Evolutionary conservation across 92 coral and sea anemone species (phyloP).

Genomic region (Porites lobata): DNA sequence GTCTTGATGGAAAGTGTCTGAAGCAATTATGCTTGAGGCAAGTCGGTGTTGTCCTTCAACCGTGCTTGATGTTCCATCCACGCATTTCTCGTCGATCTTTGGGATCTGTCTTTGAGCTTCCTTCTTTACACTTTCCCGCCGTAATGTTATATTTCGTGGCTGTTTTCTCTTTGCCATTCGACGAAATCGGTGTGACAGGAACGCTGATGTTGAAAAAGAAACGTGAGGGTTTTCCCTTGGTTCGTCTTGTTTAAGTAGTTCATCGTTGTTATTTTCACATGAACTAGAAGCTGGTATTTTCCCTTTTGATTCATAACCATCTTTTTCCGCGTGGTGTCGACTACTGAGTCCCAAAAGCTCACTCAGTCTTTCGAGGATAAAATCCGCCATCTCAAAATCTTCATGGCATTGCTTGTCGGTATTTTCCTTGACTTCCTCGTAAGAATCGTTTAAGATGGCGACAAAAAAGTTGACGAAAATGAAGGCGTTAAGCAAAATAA

Average conservation of each 20-base stretch:
- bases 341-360: conserved; percentile 46
- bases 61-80: neutral
- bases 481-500: conserved; percentile 60
- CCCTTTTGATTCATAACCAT: neutral
- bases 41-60: neutral
- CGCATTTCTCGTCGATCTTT: neutral
- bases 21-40: neutral
- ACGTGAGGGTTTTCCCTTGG: neutral
- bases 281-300: too few relatives aligned
- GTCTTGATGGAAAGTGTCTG: neutral
- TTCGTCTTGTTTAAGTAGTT: neutral
- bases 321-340: neutral
- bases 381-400: conserved; percentile 82
- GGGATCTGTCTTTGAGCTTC: neutral
- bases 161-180: conserved; percentile 20
- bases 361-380: conserved; percentile 61
- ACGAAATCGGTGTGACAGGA: conserved; percentile 17
- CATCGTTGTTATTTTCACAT: neutral
- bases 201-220: conserved; percentile 2
- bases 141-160: neutral
- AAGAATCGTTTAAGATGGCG: conserved; percentile 76
- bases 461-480: conserved; percentile 82
- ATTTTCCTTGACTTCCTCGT: conserved; percentile 61
- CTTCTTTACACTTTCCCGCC: neutral
- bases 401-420: conserved; percentile 55